phyloP scores from a whole-genome alignment of 2,113 vertebrate genomes.

The Cyphomyrus discorhynchus region DNA sequence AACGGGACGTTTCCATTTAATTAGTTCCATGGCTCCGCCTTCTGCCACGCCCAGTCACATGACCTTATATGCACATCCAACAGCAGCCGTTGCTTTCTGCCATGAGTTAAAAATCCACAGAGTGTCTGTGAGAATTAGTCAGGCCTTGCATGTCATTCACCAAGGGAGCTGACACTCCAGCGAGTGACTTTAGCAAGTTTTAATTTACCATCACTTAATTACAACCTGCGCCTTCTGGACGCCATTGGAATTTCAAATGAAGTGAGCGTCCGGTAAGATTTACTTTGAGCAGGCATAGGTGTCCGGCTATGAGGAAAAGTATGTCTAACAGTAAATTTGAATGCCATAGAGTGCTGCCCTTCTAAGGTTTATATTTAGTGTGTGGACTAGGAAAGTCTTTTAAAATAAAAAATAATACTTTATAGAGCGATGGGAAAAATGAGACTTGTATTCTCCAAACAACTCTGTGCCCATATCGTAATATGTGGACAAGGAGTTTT shows the following conservation, averaged over 20 bases:
- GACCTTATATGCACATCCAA: neutral
- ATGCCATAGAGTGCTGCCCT: neutral
- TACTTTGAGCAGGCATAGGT: neutral
- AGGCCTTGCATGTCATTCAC: neutral
- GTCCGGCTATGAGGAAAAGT: neutral
- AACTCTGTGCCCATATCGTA: neutral
- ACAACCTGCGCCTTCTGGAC: neutral
- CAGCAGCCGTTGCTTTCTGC: neutral
- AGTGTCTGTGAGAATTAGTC: neutral
- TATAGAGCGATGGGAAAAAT: neutral
- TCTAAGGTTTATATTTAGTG: neutral
- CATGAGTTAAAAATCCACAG: neutral
- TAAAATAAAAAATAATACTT: neutral
- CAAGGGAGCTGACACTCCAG: neutral
- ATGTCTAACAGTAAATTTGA: neutral
- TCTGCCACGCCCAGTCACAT: neutral
- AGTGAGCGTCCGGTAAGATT: neutral
- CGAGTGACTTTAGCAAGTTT: neutral
- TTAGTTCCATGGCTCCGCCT: neutral
- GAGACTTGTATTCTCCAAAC: neutral
- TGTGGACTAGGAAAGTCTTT: neutral
- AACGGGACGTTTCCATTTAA: neutral
- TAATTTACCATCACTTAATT: neutral
- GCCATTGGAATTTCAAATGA: neutral
- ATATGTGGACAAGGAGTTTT: neutral